Evolutionary conservation across 2,113 vertebrate genomes (phyloP), one percentile per base, ranked within the genome.

Genomic region (Callocephalon fimbriatum): DNA sequence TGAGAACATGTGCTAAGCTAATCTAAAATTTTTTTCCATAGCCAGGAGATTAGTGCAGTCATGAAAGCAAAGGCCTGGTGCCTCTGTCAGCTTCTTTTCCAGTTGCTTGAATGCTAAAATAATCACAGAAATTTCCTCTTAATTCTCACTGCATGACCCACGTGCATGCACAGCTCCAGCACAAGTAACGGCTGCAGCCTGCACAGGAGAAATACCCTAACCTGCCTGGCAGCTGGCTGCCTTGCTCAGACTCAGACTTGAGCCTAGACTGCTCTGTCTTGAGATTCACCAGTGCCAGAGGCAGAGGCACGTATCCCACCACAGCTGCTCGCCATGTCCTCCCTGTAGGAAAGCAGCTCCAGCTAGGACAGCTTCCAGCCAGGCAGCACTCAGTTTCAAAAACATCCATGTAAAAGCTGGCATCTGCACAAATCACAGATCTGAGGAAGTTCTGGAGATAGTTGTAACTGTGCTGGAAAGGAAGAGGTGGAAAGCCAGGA

Each of bases 371-470:
- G 63, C 61, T 90, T 88, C 88, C 48, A 91, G 48, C 27, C 0
- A 0, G 15, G 40, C 42, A 86, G 42, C 0, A 0, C 50, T 73
- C 11, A 0, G 0, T 53, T 80, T 88, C 68, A 88, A 71, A 95
- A 95, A 83, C 74, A 79, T 70, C 37, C 38, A 54, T 15, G 70
- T 50, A 12, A 81, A 92, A 88, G 23, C 47, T 88, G 83, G 79
- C 76, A 29, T 44, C 51, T 81, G 56, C 40, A 58, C 86, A 90
- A 90, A 40, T 74, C 62, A 35, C 75, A 77, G 45, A 14, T 35
- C 47, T 74, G 59, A 92, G 96, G 85, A 92, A 94, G 83, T 71
- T 84, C 88, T 95, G 94, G 45, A 91, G 83, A 84, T 95, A 93
- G 88, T 6, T 92, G 54, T 67, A 68, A 74, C 68, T 44, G 21